A percentile compares a stretch with the other conserved stretches of the same genome.
Evolutionary conservation across 2,888 invertebrate genomes (phyloP).

Genomic region (Caenorhabditis parvicauda): DNA sequence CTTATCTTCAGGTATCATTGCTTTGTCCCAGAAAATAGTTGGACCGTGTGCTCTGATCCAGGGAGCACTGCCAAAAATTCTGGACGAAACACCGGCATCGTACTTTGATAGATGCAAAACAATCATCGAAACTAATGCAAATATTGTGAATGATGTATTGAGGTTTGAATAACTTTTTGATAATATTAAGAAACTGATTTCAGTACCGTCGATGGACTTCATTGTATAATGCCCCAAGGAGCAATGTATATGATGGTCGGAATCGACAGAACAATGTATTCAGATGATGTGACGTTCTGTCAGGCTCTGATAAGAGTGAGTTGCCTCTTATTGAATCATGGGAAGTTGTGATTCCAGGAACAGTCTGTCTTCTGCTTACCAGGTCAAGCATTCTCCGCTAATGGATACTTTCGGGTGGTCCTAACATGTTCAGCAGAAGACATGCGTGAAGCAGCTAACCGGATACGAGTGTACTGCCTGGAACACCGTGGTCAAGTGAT

Average conservation of each 20-base stretch:
- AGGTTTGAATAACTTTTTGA: too few species aligned
- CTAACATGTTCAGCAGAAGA: slow-evolving; percentile 85
- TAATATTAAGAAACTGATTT: too few species aligned
- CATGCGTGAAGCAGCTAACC: slow-evolving; percentile 79
- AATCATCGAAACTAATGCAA: slow-evolving; percentile 76
- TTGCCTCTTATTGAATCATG: too few species aligned
- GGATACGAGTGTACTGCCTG: slow-evolving; percentile 69
- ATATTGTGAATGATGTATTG: slow-evolving; percentile 73
- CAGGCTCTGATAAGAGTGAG: slow-evolving; percentile 76
- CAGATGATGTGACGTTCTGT: slow-evolving; percentile 81
- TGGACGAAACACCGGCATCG: slow-evolving; percentile 78
- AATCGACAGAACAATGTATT: slow-evolving; percentile 75
- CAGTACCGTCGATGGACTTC: slow-evolving; percentile 77
- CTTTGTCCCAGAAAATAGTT: slow-evolving; percentile 81
- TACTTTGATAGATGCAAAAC: slow-evolving; percentile 77
- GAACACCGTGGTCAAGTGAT: slow-evolving; percentile 7
- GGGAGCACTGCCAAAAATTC: slow-evolving; percentile 80
- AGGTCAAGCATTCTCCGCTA: slow-evolving; percentile 86
- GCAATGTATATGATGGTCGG: slow-evolving; percentile 98
- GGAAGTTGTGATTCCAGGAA: too few species aligned
- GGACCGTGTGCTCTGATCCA: slow-evolving; percentile 71
- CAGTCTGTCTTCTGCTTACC: slow-evolving; percentile 96
- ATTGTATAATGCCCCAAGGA: slow-evolving; percentile 87
- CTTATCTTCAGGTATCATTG: too few species aligned
- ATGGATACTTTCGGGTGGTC: slow-evolving; percentile 88